Evolutionary conservation across 2,113 vertebrate genomes (phyloP).

Genomic region (Micromys minutus): DNA sequence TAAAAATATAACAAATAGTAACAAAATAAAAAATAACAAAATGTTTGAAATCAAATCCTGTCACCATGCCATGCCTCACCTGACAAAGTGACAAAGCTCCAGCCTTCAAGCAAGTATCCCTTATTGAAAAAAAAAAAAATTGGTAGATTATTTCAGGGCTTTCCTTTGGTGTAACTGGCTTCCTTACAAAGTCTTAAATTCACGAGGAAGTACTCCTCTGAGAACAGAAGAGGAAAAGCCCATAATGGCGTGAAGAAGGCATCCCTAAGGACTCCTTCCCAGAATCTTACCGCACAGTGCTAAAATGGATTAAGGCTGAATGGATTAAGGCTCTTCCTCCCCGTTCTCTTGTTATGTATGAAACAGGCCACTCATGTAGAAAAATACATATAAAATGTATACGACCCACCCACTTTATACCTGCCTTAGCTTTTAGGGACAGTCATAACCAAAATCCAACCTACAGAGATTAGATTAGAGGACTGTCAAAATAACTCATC

Average conservation of each 20-base stretch:
- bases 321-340: background rate
- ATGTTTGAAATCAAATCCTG: background rate
- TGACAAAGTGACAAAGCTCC: background rate
- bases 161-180: background rate
- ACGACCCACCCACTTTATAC: background rate
- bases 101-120: background rate
- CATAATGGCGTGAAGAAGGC: background rate
- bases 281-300: conserved; percentile 3
- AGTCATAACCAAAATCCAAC: background rate
- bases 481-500: conserved; percentile 3
- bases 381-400: background rate
- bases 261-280: conserved; percentile 19
- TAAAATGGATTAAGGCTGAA: background rate
- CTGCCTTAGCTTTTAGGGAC: conserved; percentile 30
- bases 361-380: background rate
- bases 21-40: too few relatives aligned
- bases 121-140: background rate
- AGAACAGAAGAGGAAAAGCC: background rate
- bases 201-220: background rate
- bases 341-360: background rate
- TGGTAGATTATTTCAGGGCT: background rate
- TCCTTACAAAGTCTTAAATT: background rate
- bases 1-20: too few relatives aligned
- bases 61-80: background rate
- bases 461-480: background rate